These are phyloP conservation scores for Rhynchonema sp. DNA, from an alignment of 2,888 invertebrate genomes.

Conservation along the genomic window DNA sequence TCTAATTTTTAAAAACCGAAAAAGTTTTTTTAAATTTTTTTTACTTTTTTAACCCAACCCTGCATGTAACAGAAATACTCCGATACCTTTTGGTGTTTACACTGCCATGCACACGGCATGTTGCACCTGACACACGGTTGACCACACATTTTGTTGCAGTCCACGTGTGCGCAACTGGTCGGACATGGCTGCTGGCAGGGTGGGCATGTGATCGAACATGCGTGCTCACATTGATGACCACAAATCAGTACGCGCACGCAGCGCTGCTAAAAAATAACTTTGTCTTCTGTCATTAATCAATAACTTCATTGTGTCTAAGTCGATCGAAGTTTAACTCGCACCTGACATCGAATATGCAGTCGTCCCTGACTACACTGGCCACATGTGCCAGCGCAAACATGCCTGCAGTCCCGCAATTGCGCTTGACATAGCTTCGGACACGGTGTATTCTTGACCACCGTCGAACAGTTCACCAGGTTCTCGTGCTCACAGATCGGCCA, in stretches of 20 bases:
- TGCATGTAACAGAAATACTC: too few relatives aligned
- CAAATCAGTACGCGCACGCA: constrained; percentile 43
- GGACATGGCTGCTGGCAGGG: constrained; percentile 31
- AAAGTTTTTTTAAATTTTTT: too few relatives aligned
- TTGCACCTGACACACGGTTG: constrained; percentile 19
- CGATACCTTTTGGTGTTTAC: constrained; percentile 16
- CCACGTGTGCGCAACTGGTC: constrained; percentile 35
- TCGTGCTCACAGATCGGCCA: constrained; percentile 7
- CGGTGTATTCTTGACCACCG: neutral
- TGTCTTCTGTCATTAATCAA: neutral
- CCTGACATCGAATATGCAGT: constrained; percentile 40
- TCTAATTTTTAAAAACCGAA: too few relatives aligned
- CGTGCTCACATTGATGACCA: constrained; percentile 34
- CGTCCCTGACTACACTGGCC: constrained; percentile 33
- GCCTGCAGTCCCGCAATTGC: constrained; percentile 15
- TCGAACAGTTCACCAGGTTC: constrained; percentile 1
- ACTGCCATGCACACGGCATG: constrained; percentile 22
- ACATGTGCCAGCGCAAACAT: constrained; percentile 25
- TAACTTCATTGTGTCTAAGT: neutral
- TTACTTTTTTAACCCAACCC: too few relatives aligned
- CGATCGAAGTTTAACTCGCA: neutral
- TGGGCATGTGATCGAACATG: constrained; percentile 17
- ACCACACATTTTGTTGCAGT: constrained; percentile 27
- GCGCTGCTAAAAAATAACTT: constrained; percentile 18
- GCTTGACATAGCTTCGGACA: constrained; percentile 14